Conservation (phyloP, 2,113 vertebrate species). For the Cyprinodon variegatus region DNA sequence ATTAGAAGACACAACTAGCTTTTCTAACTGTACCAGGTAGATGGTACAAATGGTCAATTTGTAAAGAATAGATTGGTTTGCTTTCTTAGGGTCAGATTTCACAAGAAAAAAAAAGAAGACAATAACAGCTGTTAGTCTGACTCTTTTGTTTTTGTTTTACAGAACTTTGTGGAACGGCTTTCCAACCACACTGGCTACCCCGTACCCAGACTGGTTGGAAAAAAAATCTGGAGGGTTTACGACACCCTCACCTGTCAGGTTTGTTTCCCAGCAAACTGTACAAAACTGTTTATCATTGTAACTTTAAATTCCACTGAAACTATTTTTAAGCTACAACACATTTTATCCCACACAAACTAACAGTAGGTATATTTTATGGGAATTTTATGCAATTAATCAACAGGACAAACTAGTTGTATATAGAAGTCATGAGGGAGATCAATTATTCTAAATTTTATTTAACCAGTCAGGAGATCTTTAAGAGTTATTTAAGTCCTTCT, state of each 20-base stretch:
- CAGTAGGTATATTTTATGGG: no score
- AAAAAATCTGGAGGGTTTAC: constrained; percentile 70
- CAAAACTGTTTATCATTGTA: neutral
- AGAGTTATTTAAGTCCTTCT: no score
- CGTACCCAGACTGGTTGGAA: constrained; percentile 52
- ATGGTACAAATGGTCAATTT: no score
- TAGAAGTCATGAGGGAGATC: neutral
- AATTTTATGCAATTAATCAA: neutral
- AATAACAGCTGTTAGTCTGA: neutral
- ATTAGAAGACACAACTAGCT: no score
- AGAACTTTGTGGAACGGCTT: constrained; percentile 70
- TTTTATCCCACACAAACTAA: no score
- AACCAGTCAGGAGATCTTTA: no score
- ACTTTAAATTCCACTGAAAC: neutral
- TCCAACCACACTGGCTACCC: constrained; percentile 73
- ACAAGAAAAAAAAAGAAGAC: no score
- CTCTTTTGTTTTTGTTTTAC: constrained; percentile 8
- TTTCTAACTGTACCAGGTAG: no score
- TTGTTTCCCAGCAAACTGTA: neutral
- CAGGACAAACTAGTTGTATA: neutral
- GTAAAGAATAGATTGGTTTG: no score
- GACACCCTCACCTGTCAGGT: constrained; percentile 76
- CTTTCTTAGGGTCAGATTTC: no score
- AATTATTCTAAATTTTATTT: neutral
- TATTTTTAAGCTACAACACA: no score